Evolutionary conservation across 2,888 invertebrate species (phyloP), one percentile per base, ranked within the genome.

Genomic region (Hemistola chrysoprasaria): DNA sequence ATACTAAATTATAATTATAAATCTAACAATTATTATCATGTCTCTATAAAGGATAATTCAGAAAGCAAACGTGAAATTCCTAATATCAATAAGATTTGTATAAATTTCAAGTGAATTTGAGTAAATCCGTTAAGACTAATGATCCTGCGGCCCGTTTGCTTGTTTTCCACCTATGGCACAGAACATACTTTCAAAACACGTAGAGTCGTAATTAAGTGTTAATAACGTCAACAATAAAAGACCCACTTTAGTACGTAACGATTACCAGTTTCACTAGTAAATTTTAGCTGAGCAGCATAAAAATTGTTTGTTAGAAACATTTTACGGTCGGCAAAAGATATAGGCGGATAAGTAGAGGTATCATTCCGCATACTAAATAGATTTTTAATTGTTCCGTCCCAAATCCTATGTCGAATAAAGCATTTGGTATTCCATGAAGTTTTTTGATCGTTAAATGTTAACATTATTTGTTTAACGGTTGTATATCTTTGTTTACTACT

Each of bases 381-480:
- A 68, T 70, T 83, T 84, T 85, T 86, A 86, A 86, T 85, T 84
- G 80, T 75, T 72, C 47, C 47, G 50, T 53, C 41, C 53, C 56
- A 59, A 63, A 47, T 56, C 63, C 57, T 54, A 61, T 8, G 59
- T 59, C 56, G 57, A 77, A 79, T 79, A 78, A 74, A 73, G 65
- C 62, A 70, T 71, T 78, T 78, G 61, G 67, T 75, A 76, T 82
- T 78, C 80, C 58, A 49, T 53, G 72, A 78, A 77, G 60, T 60
- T 36, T 43, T 46, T 41, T 50, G 62, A 61, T 50, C 62, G 59
- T 70, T 62, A 67, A 71, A 67, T 62, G 48, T 57, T 59, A 51
- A 60, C 56, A 50, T 51, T 53, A 62, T 66, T 61, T 57, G 45
- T 44, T 30, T 55, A 43, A 47, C 47, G 23, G 47, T 59, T 54